These are phyloP conservation scores for Quiscalus mexicanus DNA, from an alignment of 2,113 vertebrate species.

Conservation along the genomic window DNA sequence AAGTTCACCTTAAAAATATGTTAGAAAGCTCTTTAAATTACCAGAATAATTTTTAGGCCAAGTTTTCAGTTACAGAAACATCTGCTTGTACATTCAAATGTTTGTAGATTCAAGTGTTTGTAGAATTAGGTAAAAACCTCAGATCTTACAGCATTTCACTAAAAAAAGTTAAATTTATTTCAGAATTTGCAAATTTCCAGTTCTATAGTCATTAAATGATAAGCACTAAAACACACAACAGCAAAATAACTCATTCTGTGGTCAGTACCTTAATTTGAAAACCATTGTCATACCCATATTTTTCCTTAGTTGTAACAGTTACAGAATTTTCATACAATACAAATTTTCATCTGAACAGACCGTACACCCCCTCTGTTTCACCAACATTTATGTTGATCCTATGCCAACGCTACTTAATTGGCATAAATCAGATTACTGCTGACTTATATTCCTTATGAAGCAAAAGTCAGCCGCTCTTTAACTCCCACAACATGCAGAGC, in stretches of 20 bases:
- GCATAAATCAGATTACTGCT: constrained; percentile 40
- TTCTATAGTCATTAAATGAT: neutral
- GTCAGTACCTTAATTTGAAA: neutral
- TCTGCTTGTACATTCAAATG: neutral
- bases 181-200: neutral
- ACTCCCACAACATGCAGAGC: neutral
- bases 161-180: neutral
- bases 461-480: neutral
- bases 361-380: neutral
- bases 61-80: neutral
- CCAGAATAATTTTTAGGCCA: neutral
- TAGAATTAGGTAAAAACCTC: neutral
- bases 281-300: neutral
- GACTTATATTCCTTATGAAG: neutral
- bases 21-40: neutral
- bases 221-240: neutral
- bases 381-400: neutral
- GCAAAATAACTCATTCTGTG: neutral
- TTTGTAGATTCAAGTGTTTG: neutral
- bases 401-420: neutral
- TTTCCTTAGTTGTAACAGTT: neutral
- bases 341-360: constrained; percentile 20
- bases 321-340: neutral
- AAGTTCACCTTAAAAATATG: neutral
- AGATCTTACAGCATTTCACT: neutral